Percentiles rank a stretch among this genome's conserved stretches.
Conservation (phyloP, 2,797 vertebrate species). For the Otus scops region DNA sequence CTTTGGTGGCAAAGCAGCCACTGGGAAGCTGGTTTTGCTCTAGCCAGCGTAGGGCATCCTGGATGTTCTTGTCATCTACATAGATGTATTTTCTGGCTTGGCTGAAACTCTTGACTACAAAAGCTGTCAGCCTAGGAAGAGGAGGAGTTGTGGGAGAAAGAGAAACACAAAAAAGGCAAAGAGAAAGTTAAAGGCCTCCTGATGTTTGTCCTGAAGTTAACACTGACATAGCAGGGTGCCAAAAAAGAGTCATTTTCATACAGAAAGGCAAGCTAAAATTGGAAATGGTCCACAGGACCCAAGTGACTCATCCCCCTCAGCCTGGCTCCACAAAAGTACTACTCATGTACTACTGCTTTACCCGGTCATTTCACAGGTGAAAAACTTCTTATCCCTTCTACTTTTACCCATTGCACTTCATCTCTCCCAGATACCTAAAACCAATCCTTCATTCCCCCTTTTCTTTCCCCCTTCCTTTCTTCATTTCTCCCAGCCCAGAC, state of each 20-base stretch:
- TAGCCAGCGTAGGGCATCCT: constrained; percentile 78
- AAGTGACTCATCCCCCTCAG: neutral
- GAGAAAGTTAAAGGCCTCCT: neutral
- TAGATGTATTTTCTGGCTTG: constrained; percentile 81
- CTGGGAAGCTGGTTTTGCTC: constrained; percentile 62
- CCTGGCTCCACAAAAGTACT: neutral
- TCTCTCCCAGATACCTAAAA: neutral
- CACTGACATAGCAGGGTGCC: neutral
- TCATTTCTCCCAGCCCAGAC: neutral
- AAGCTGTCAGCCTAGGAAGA: constrained; percentile 83
- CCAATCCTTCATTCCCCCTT: neutral
- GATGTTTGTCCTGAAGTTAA: neutral
- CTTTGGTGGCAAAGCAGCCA: constrained; percentile 84
- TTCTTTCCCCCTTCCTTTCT: neutral
- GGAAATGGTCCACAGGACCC: neutral
- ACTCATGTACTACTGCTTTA: neutral
- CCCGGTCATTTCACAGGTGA: neutral
- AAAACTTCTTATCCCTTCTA: neutral
- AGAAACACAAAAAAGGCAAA: neutral
- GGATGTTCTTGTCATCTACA: constrained; percentile 72
- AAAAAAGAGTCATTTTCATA: neutral
- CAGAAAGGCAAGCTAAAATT: neutral
- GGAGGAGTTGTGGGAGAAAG: neutral
- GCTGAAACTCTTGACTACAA: constrained; percentile 86
- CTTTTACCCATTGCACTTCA: neutral